phyloP scores from a whole-genome alignment of 30 jellyfish, hydroid and myxozoan species.

The Phacellophora camtschatica region DNA sequence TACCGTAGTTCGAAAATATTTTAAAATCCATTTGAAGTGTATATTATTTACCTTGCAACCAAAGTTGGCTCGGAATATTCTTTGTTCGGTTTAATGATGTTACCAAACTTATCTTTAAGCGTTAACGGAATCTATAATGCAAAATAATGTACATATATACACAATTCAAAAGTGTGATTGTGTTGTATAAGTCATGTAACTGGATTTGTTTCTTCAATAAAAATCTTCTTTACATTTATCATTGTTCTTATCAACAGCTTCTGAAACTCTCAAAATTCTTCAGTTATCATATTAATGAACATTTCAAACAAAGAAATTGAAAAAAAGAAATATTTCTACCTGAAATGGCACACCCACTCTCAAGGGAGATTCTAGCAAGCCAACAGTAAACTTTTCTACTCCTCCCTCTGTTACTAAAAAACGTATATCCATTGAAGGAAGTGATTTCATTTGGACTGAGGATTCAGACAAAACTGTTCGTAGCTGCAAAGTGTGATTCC shows the following conservation, averaged over 20 bases:
- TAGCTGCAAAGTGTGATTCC: constrained; percentile 37
- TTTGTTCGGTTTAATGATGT: constrained; percentile 23
- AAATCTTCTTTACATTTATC: too few relatives aligned
- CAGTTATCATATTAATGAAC: too few relatives aligned
- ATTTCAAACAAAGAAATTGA: too few relatives aligned
- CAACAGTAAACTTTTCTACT: constrained; percentile 37
- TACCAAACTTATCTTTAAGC: constrained; percentile 53
- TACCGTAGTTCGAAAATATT: too few relatives aligned
- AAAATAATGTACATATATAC: neutral
- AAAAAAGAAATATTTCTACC: too few relatives aligned
- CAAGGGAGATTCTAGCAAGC: constrained; percentile 51
- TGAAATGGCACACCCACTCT: constrained; percentile 74
- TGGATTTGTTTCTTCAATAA: too few relatives aligned
- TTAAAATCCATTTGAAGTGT: too few relatives aligned
- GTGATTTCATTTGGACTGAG: neutral
- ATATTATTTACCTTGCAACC: constrained; percentile 50
- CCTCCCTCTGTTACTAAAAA: constrained; percentile 57
- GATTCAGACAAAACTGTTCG: constrained; percentile 46
- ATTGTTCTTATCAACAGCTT: too few relatives aligned
- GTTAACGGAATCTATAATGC: constrained; percentile 30
- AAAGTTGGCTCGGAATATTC: constrained; percentile 16
- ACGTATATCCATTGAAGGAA: constrained; percentile 31
- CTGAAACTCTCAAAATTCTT: too few relatives aligned
- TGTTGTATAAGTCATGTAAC: too few relatives aligned
- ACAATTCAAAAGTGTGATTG: too few relatives aligned